These are phyloP conservation scores for Penaeus chinensis DNA, from an alignment of 1,140 invertebrate species.

Conservation along the genomic window DNA sequence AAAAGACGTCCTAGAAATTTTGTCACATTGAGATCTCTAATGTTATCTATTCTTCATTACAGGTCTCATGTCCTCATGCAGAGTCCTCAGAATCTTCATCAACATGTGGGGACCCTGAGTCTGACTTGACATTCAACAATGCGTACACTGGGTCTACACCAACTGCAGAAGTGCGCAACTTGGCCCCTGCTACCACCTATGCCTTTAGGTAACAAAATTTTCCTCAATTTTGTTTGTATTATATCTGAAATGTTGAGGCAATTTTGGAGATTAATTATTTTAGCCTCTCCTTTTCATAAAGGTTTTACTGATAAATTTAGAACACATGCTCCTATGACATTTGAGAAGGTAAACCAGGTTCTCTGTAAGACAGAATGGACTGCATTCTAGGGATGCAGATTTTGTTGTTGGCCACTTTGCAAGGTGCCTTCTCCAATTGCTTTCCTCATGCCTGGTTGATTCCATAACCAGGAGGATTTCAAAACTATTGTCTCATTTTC, in stretches of 20 bases:
- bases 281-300: neutral
- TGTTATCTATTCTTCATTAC: neutral
- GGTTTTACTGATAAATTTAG: neutral
- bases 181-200: constrained; percentile 82
- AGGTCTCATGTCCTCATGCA: constrained; percentile 61
- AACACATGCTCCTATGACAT: too few species aligned
- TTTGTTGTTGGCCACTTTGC: too few species aligned
- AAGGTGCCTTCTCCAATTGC: too few species aligned
- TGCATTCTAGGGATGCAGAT: too few species aligned
- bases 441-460: too few species aligned
- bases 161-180: constrained; percentile 77
- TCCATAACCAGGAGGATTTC: too few species aligned
- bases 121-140: constrained; percentile 50
- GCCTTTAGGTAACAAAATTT: constrained; percentile 74
- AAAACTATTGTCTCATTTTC: too few species aligned
- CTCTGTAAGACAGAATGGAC: too few species aligned
- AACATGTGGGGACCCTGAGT: constrained; percentile 61
- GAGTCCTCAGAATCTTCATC: constrained; percentile 62
- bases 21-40: neutral
- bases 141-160: constrained; percentile 68
- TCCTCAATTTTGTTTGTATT: neutral
- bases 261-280: neutral
- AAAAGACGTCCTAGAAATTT: too few species aligned
- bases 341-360: too few species aligned
- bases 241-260: neutral